These are phyloP conservation scores for Microcebus jonahi DNA, from an alignment of 2,113 vertebrate species.

Conservation along the genomic window DNA sequence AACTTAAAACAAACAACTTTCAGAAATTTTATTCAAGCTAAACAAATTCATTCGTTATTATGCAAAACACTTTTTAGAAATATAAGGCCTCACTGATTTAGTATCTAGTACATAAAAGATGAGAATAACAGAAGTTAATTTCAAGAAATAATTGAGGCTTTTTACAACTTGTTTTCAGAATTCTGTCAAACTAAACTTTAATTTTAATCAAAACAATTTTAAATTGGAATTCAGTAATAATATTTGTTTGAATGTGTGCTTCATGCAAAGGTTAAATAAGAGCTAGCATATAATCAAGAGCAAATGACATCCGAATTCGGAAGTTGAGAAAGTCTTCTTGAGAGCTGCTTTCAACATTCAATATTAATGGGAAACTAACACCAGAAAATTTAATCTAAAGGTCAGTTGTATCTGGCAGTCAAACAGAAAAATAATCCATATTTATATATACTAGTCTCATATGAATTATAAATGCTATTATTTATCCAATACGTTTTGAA, in stretches of 20 bases:
- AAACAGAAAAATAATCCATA: conserved; percentile 70
- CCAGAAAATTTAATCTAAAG: conserved; percentile 80
- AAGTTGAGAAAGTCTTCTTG: conserved; percentile 55
- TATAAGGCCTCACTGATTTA: not conserved
- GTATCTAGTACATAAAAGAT: conserved; percentile 59
- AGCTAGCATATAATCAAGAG: conserved; percentile 69
- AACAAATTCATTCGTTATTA: not conserved
- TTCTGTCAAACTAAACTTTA: conserved; percentile 44
- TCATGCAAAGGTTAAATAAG: conserved; percentile 67
- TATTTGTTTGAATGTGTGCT: conserved; percentile 60
- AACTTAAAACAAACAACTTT: not conserved
- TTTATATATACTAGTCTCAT: conserved; percentile 57
- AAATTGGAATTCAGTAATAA: conserved; percentile 60
- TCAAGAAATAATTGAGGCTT: conserved; percentile 50
- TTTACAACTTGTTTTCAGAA: conserved; percentile 39
- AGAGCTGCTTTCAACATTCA: conserved; percentile 69
- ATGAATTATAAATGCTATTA: conserved; percentile 75
- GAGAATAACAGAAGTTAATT: conserved; percentile 63
- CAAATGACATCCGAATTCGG: conserved; percentile 50
- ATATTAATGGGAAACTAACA: conserved; percentile 79
- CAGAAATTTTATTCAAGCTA: not conserved
- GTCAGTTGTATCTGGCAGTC: conserved; percentile 70
- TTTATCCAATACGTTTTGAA: conserved; percentile 46
- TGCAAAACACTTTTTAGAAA: not conserved
- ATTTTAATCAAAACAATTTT: conserved; percentile 66